phyloP scores from a whole-genome alignment of 2,888 invertebrate species.

The Thalpophila matura region DNA sequence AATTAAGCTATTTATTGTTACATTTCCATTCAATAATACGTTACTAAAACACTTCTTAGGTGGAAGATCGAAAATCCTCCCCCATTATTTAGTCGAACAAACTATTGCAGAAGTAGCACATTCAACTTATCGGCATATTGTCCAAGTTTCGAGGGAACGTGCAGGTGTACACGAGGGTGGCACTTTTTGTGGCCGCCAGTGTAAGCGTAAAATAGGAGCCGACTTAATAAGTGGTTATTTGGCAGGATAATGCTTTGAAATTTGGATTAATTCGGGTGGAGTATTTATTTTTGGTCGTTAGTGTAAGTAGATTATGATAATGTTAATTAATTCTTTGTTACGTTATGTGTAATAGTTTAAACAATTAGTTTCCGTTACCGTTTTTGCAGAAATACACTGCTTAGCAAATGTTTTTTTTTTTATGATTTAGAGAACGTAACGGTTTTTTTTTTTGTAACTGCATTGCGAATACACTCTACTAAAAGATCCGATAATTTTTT shows the following conservation, averaged over 20 bases:
- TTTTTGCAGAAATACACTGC: too few relatives aligned
- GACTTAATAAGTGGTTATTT: slow-evolving; percentile 87
- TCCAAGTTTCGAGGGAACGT: slow-evolving; percentile 83
- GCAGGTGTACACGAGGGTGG: slow-evolving; percentile 87
- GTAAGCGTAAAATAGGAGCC: slow-evolving; percentile 84
- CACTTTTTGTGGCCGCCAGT: slow-evolving; percentile 80
- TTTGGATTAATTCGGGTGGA: slow-evolving; percentile 74
- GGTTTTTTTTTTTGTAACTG: too few relatives aligned
- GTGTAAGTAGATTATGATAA: slow-evolving; percentile 67
- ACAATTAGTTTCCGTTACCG: not conserved
- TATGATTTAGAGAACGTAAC: too few relatives aligned
- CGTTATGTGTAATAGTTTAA: not conserved
- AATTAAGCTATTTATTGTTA: too few relatives aligned
- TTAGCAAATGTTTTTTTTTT: not conserved
- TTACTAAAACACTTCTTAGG: not conserved
- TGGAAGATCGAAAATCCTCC: slow-evolving; percentile 44
- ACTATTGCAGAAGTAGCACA: slow-evolving; percentile 70
- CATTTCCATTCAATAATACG: too few relatives aligned
- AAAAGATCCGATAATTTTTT: too few relatives aligned
- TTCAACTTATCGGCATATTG: slow-evolving; percentile 76
- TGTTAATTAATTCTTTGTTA: slow-evolving; percentile 11
- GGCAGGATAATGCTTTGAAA: slow-evolving; percentile 75
- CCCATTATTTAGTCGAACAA: slow-evolving; percentile 49
- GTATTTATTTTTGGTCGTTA: slow-evolving; percentile 64
- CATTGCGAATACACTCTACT: too few relatives aligned